These are phyloP conservation scores for Sphinx pinastri DNA, from an alignment of 2,888 invertebrate genomes.

Conservation along the genomic window DNA sequence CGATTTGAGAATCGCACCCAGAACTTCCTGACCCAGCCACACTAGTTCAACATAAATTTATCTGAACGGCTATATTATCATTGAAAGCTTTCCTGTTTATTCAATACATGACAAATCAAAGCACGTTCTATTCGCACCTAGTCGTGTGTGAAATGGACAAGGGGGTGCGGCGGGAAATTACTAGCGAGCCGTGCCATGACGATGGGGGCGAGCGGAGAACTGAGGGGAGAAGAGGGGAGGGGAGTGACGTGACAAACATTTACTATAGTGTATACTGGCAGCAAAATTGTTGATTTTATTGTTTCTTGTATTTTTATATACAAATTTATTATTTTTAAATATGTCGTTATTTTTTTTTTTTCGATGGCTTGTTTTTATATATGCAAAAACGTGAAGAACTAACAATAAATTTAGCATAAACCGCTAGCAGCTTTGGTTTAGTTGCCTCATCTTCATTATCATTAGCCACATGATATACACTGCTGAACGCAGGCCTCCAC, in stretches of 20 bases:
- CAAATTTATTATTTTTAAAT: too few species aligned
- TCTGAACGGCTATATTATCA: background rate
- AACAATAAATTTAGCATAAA: too few species aligned
- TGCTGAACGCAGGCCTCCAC: too few species aligned
- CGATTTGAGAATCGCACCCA: too few species aligned
- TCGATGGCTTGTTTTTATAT: too few species aligned
- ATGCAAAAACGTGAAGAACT: too few species aligned
- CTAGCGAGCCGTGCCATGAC: conserved; percentile 15
- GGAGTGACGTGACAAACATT: conserved; percentile 19
- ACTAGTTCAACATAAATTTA: too few species aligned
- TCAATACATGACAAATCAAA: conserved; percentile 5
- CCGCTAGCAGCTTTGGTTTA: too few species aligned
- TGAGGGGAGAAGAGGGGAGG: background rate
- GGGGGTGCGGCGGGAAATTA: conserved; percentile 27
- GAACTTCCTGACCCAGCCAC: too few species aligned
- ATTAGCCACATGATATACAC: too few species aligned
- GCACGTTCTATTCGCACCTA: background rate
- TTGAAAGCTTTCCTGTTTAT: background rate
- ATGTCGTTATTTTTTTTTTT: too few species aligned
- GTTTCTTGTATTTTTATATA: background rate
- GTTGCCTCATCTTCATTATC: too few species aligned
- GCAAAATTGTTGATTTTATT: conserved; percentile 1
- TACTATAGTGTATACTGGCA: background rate
- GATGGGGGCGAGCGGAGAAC: background rate
- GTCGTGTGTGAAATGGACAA: conserved; percentile 25